Conservation (phyloP, 2,888 invertebrate genomes). For the Drosophila setosimentum region DNA sequence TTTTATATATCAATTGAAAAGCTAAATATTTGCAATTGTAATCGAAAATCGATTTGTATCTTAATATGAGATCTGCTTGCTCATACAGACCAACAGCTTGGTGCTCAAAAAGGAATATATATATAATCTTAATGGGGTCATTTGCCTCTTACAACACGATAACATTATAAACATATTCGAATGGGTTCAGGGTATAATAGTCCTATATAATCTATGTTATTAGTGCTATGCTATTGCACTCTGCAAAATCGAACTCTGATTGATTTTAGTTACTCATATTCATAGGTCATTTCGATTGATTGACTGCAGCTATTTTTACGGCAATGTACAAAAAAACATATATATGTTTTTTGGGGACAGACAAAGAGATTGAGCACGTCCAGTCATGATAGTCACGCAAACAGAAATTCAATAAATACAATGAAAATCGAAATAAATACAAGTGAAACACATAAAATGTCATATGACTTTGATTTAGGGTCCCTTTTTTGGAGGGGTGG, state of each 20-base stretch:
- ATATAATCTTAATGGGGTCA: too few relatives aligned
- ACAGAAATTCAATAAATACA: conserved; percentile 20
- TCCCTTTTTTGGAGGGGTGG: background rate
- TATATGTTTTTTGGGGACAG: conserved; percentile 28
- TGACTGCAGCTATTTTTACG: conserved; percentile 1
- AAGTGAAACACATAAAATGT: too few relatives aligned
- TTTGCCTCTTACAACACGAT: too few relatives aligned
- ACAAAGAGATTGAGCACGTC: conserved; percentile 49
- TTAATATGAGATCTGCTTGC: too few relatives aligned
- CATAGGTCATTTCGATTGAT: conserved; percentile 27
- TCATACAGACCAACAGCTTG: too few relatives aligned
- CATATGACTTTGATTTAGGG: background rate
- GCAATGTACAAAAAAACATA: conserved; percentile 6
- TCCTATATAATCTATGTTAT: background rate
- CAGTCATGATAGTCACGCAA: conserved; percentile 47
- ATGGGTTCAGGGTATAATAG: background rate
- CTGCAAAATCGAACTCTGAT: background rate
- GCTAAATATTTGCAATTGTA: too few relatives aligned
- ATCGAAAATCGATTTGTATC: too few relatives aligned
- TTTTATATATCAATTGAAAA: too few relatives aligned
- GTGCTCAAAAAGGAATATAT: too few relatives aligned
- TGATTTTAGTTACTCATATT: background rate
- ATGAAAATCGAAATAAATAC: conserved; percentile 40
- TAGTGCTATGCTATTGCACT: conserved; percentile 2
- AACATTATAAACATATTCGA: background rate